Conservation (phyloP, 2,797 vertebrate genomes). For the Galaxias olidus region DNA sequence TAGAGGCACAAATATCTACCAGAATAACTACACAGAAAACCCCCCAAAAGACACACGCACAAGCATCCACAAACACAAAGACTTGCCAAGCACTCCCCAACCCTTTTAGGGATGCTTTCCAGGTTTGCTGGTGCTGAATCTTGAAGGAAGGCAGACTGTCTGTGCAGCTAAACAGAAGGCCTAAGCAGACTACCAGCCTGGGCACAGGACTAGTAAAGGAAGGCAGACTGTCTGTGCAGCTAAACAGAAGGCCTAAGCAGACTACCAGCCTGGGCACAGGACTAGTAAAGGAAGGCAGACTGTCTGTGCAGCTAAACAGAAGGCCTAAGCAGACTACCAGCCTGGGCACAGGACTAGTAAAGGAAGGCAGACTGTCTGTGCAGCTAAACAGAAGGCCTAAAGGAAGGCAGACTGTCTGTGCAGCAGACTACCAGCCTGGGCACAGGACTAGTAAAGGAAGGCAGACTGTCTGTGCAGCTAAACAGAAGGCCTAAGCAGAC, state of each 20-base stretch:
- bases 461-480: too few species aligned
- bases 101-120: slow-evolving; percentile 20
- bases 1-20: neutral
- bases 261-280: slow-evolving; percentile 9
- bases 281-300: too few species aligned
- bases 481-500: too few species aligned
- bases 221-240: slow-evolving; percentile 15
- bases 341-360: too few species aligned
- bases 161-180: slow-evolving; percentile 26
- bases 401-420: too few species aligned
- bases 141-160: too few species aligned
- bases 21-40: neutral
- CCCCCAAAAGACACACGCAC: neutral
- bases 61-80: neutral
- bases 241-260: slow-evolving; percentile 34
- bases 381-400: slow-evolving; percentile 30
- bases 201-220: slow-evolving; percentile 17
- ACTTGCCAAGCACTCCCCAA: neutral
- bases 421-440: slow-evolving; percentile 5
- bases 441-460: slow-evolving; percentile 16
- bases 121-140: slow-evolving; percentile 19
- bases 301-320: too few species aligned
- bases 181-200: slow-evolving; percentile 9
- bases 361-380: neutral
- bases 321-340: too few species aligned